Conservation (phyloP, 2,888 invertebrate genomes). For the Noctuana brunneofusca region DNA sequence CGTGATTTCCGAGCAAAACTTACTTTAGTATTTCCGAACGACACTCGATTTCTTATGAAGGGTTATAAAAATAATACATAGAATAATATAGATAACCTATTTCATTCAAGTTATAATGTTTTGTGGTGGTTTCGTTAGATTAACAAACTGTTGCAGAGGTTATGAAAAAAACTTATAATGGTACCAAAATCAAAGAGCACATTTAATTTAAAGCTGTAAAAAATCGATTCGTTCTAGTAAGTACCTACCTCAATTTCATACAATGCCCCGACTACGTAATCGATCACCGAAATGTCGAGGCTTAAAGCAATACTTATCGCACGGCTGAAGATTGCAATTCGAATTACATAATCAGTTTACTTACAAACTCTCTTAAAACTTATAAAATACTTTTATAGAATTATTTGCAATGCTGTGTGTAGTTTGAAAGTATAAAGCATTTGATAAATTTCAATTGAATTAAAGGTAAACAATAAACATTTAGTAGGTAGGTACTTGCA, state of each 20-base stretch:
- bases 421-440: not conserved
- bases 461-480: not conserved
- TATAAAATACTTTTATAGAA: not conserved
- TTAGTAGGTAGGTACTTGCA: too few relatives aligned
- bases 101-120: too few relatives aligned
- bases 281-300: slow-evolving; percentile 12
- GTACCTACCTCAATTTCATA: not conserved
- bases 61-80: not conserved
- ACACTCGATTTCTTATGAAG: not conserved
- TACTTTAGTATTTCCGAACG: not conserved
- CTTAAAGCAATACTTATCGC: slow-evolving; percentile 5
- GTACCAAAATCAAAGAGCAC: not conserved
- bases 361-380: not conserved
- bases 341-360: slow-evolving; percentile 10
- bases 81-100: too few relatives aligned
- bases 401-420: not conserved
- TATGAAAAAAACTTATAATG: not conserved
- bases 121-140: not conserved
- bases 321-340: slow-evolving; percentile 15
- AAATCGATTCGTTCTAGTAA: slow-evolving; percentile 17
- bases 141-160: not conserved
- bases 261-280: not conserved
- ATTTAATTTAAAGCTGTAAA: not conserved
- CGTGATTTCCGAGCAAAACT: not conserved
- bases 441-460: not conserved